Conservation (phyloP, 2,888 invertebrate genomes). For the Reticulitermes lucifugus region DNA sequence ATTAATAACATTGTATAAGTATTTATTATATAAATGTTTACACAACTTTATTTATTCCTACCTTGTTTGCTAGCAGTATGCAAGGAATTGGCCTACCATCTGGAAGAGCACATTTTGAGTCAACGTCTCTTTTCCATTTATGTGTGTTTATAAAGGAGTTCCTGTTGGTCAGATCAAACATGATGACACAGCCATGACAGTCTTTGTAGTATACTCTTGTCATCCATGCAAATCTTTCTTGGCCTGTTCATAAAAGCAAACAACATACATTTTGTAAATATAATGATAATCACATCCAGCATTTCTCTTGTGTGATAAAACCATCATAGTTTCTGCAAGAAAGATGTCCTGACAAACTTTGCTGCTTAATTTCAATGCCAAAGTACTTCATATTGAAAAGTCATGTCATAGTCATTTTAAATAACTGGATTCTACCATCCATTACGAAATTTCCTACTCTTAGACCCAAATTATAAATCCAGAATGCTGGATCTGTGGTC, state of each 20-base stretch:
- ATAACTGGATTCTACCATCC: too few species aligned
- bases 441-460: too few species aligned
- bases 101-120: conserved; percentile 67
- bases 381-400: too few species aligned
- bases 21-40: too few species aligned
- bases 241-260: conserved; percentile 61
- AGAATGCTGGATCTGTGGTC: too few species aligned
- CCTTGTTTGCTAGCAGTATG: conserved; percentile 70
- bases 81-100: conserved; percentile 69
- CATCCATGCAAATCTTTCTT: conserved; percentile 72
- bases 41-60: conserved; percentile 54
- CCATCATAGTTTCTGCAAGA: too few species aligned
- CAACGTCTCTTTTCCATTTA: conserved; percentile 71
- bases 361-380: too few species aligned
- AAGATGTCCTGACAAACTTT: too few species aligned
- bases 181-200: conserved; percentile 67
- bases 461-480: too few species aligned
- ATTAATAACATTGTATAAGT: too few species aligned
- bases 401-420: too few species aligned
- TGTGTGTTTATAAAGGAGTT: conserved; percentile 69
- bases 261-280: conserved; percentile 9
- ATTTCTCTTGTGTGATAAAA: too few species aligned
- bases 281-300: background rate
- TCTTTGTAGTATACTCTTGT: conserved; percentile 71
- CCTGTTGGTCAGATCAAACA: conserved; percentile 69